Evolutionary conservation across 2,797 vertebrate genomes (phyloP).

Genomic region (Hypotaenidia philippensis): DNA sequence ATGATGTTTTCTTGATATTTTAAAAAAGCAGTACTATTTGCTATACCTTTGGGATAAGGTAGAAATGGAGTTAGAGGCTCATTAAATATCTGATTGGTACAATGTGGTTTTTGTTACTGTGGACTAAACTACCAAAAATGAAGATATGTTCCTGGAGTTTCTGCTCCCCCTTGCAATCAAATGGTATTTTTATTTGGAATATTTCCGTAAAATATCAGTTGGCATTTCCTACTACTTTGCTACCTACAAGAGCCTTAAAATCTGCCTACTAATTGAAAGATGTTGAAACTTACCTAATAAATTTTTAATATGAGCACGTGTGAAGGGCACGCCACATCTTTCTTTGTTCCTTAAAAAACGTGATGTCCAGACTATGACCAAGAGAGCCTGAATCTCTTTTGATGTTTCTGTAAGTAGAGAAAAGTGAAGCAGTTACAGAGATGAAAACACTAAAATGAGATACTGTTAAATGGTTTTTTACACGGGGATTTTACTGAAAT

Average conservation of each 20-base stretch:
- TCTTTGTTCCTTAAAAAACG: slow-evolving; percentile 31
- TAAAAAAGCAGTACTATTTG: slow-evolving; percentile 82
- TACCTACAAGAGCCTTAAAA: slow-evolving; percentile 48
- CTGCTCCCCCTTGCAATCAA: slow-evolving; percentile 43
- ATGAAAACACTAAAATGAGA: not conserved
- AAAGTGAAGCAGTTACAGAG: not conserved
- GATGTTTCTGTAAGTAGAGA: not conserved
- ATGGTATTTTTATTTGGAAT: slow-evolving; percentile 49
- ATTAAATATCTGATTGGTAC: slow-evolving; percentile 84
- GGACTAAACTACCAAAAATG: slow-evolving; percentile 70
- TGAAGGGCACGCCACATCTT: slow-evolving; percentile 12
- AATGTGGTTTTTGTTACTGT: slow-evolving; percentile 76
- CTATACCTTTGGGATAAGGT: slow-evolving; percentile 85
- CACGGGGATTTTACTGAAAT: not conserved
- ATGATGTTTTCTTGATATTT: slow-evolving; percentile 88
- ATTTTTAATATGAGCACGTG: slow-evolving; percentile 46
- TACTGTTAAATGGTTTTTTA: not conserved
- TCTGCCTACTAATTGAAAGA: slow-evolving; percentile 58
- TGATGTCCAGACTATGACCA: not conserved
- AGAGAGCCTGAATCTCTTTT: not conserved
- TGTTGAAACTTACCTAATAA: slow-evolving; percentile 49
- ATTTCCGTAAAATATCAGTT: slow-evolving; percentile 61
- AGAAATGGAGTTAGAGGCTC: slow-evolving; percentile 85
- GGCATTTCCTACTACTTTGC: slow-evolving; percentile 25
- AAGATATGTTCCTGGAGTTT: slow-evolving; percentile 57